Base-by-base conservation (phyloP, 2,888 invertebrate genomes). In the Archips xylosteana region DNA sequence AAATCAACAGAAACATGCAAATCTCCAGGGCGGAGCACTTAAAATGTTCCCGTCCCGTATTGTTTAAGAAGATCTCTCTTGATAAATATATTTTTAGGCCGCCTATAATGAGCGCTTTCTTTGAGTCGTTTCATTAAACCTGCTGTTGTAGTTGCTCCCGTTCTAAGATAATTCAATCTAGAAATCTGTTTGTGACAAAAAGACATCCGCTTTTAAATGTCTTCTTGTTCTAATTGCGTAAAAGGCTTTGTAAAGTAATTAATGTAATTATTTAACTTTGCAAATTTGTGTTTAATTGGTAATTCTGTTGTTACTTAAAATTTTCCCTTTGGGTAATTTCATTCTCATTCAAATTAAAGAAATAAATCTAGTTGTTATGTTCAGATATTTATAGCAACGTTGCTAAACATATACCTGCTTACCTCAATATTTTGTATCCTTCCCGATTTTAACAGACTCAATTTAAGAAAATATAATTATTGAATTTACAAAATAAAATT, bases 21-120 rank as follows among this genome's bases (percentile, higher is more conserved):
- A 60, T 65, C 36, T 32, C 39, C 39, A 71, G 59, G 59, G 59
- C 42, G 13, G 57, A 49, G 42, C 34, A 23, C 13, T 59, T 47
- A 23, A 13, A 32, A 67, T 57, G 13, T 63, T 57, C 62, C 61
- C 62, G 63, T 57, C 62, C 61, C 62, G 63, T 59, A 73, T 64
- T 69, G 59, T 68, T 57, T 57, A 15, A 67, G 62, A 49, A 57
- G 57, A 72, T 72, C 57, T 49, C 23, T 34, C 45, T 34, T 68
- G 62, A 59, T 59, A 64, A 69, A 42, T 73, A 49, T 69, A 39
- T 57, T 72, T 54, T 67, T 63, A 72, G 67, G 62, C 15, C 70
- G 47, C 32, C 39, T 3, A 15, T 34, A 63, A 59, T 73, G 68
- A 65, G 54, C 57, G 73, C 34, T 68, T 63, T 69, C 42, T 39